These are phyloP conservation scores for Coelogynopora nodosa DNA, from an alignment of 2,888 invertebrate species.

Conservation along the genomic window DNA sequence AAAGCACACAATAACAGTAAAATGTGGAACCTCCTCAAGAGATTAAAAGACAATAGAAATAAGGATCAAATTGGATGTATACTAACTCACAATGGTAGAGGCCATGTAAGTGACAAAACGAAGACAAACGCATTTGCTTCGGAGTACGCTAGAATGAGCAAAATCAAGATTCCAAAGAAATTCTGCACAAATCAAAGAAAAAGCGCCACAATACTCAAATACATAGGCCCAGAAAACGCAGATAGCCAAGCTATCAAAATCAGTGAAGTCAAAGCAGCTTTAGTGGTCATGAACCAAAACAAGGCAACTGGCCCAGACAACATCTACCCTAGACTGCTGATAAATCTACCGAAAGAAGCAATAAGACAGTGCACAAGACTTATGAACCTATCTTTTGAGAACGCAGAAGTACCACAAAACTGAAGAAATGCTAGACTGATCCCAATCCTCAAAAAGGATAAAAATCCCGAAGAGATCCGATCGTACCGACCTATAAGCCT, in stretches of 20 bases:
- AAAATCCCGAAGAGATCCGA: not conserved
- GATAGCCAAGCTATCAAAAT: not conserved
- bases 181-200: not conserved
- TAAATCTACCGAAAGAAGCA: not conserved
- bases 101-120: not conserved
- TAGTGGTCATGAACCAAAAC: not conserved
- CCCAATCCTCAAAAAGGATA: conserved; percentile 2
- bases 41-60: not conserved
- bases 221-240: not conserved
- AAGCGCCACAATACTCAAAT: not conserved
- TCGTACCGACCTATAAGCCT: not conserved
- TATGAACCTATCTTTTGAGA: not conserved
- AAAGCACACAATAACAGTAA: not conserved
- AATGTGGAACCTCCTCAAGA: conserved; percentile 4
- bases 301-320: conserved; percentile 13
- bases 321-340: not conserved
- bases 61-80: conserved; percentile 13
- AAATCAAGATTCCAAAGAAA: not conserved
- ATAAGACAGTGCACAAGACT: not conserved
- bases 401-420: conserved; percentile 2
- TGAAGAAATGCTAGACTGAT: conserved; percentile 1
- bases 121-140: conserved; percentile 1
- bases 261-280: not conserved
- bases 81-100: not conserved
- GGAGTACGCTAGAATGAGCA: not conserved